These are phyloP conservation scores for Marisa cornuarietis DNA, from an alignment of 1,140 invertebrate species.

Conservation along the genomic window DNA sequence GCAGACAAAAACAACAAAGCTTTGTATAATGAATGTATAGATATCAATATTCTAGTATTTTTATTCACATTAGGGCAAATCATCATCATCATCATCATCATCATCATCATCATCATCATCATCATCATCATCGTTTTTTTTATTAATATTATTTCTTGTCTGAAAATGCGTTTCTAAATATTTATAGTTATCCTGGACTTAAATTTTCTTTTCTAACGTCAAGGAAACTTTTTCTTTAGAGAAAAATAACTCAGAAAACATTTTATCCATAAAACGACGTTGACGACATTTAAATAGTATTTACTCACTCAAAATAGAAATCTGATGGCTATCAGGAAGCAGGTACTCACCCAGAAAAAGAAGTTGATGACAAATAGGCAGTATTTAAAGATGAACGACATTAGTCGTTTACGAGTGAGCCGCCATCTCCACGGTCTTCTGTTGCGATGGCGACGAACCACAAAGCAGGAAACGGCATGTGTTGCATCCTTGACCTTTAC, in stretches of 20 bases:
- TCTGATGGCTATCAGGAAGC: background rate
- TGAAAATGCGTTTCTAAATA: too few relatives aligned
- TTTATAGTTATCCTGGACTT: background rate
- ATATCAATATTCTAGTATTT: too few relatives aligned
- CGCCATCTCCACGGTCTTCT: background rate
- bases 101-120: too few relatives aligned
- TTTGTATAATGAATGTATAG: too few relatives aligned
- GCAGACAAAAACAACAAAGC: too few relatives aligned
- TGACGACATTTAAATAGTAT: background rate
- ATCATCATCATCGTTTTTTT: too few relatives aligned
- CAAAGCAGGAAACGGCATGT: too few relatives aligned
- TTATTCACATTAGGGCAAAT: too few relatives aligned
- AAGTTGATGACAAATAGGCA: slow-evolving; percentile 51
- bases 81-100: too few relatives aligned
- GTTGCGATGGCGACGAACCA: too few relatives aligned
- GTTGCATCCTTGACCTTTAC: too few relatives aligned
- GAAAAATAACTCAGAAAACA: background rate
- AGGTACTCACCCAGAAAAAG: slow-evolving; percentile 49
- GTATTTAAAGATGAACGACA: slow-evolving; percentile 42
- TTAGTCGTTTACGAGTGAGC: background rate
- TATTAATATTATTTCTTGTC: too few relatives aligned
- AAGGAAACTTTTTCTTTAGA: background rate
- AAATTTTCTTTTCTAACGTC: background rate
- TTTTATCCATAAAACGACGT: background rate
- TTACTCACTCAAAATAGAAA: background rate